Evolutionary conservation across 2,797 vertebrate species (phyloP).

Genomic region (Dryobates pubescens): DNA sequence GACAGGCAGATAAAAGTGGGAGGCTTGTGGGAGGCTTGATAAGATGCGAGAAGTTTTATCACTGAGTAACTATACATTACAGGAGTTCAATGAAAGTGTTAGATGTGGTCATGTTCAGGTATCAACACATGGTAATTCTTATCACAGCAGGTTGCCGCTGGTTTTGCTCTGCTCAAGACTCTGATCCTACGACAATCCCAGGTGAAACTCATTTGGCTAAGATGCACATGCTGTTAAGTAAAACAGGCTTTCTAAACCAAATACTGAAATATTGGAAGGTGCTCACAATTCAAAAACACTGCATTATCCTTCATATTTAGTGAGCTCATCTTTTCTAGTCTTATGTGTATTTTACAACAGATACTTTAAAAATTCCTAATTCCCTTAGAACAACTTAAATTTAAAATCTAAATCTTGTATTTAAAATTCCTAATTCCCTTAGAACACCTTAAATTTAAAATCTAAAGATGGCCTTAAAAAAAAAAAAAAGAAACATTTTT

Average conservation of each 20-base stretch:
- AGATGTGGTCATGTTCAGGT: background rate
- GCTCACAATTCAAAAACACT: background rate
- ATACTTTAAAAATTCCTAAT: background rate
- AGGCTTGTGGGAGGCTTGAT: background rate
- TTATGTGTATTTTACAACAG: conserved; percentile 9
- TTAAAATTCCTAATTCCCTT: background rate
- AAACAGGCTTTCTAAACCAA: background rate
- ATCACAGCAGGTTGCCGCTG: background rate
- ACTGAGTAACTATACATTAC: background rate
- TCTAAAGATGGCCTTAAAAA: background rate
- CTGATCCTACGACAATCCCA: background rate
- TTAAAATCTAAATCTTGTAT: background rate
- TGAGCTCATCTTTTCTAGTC: background rate
- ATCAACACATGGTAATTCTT: background rate
- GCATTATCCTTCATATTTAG: background rate
- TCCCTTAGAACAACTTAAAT: background rate
- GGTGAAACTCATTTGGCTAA: background rate
- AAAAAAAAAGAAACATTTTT: background rate
- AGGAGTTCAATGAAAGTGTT: background rate
- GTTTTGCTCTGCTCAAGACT: background rate
- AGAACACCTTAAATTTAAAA: conserved; percentile 18
- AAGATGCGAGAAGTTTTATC: background rate
- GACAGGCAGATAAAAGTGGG: background rate
- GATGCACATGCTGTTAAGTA: background rate
- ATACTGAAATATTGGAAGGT: background rate